Conservation (phyloP, 2,113 vertebrate genomes). For the Zootoca vivipara region DNA sequence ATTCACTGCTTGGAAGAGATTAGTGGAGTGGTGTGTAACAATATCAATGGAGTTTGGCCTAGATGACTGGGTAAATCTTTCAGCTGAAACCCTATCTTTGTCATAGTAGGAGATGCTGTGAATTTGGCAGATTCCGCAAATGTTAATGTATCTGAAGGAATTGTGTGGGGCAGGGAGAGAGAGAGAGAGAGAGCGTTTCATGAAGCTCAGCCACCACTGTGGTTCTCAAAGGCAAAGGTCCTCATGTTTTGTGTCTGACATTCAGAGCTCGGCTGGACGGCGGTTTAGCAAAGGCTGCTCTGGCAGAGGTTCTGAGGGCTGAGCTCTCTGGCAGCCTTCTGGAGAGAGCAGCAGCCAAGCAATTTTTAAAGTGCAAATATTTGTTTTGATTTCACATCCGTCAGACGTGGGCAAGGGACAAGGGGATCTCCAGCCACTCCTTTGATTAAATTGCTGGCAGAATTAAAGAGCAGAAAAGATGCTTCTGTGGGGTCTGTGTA, state of each 20-base stretch:
- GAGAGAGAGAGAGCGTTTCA: background rate
- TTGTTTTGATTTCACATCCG: background rate
- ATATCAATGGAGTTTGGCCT: background rate
- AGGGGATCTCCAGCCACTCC: background rate
- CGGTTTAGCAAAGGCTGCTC: conserved; percentile 42
- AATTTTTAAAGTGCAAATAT: conserved; percentile 28
- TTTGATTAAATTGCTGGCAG: background rate
- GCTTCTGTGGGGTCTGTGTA: conserved; percentile 26
- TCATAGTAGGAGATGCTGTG: too few species aligned
- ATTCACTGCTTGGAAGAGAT: too few species aligned
- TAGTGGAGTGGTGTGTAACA: too few species aligned
- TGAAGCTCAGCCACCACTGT: background rate
- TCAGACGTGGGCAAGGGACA: background rate
- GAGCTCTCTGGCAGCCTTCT: background rate
- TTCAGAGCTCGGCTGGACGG: conserved; percentile 16
- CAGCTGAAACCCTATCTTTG: background rate
- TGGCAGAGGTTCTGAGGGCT: conserved; percentile 38
- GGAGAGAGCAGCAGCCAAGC: background rate
- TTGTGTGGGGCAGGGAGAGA: background rate
- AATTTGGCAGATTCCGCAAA: background rate
- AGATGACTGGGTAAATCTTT: background rate
- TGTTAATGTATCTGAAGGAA: background rate
- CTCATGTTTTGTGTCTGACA: conserved; percentile 5
- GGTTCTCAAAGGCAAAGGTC: background rate
- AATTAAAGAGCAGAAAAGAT: background rate